A percentile compares a stretch with the other conserved stretches of the same genome.
Evolutionary conservation across 2,797 vertebrate species (phyloP).

Genomic region (Leucoraja ocellata): DNA sequence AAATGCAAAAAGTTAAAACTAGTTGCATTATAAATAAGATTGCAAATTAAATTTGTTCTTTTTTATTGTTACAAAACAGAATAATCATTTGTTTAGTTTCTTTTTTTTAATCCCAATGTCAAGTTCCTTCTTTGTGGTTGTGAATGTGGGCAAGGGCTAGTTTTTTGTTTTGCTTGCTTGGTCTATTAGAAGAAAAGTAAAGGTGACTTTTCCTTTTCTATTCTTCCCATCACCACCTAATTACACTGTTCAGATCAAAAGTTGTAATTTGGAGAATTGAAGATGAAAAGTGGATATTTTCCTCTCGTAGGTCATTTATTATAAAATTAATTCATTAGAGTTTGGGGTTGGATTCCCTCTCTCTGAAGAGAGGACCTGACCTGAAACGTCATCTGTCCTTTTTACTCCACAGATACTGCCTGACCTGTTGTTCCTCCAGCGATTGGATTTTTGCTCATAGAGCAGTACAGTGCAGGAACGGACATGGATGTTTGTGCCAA

Average conservation of each 20-base stretch:
- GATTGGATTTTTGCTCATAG: too few relatives aligned
- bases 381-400: too few relatives aligned
- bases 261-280: not conserved
- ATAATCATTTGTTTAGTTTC: not conserved
- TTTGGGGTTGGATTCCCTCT: too few relatives aligned
- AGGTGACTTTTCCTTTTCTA: not conserved
- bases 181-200: not conserved
- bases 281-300: not conserved
- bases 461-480: too few relatives aligned
- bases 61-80: not conserved
- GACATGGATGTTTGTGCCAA: too few relatives aligned
- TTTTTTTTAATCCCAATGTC: not conserved
- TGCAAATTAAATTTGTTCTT: not conserved
- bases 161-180: not conserved
- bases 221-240: not conserved
- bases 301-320: not conserved
- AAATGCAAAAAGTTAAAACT: not conserved
- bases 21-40: not conserved
- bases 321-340: not conserved
- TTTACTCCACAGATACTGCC: too few relatives aligned
- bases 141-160: not conserved
- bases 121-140: not conserved
- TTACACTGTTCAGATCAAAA: not conserved
- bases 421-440: too few relatives aligned
- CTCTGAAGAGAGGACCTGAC: too few relatives aligned